Evolutionary conservation across 2,113 vertebrate genomes (phyloP).

Genomic region (Phodopus roborovskii): DNA sequence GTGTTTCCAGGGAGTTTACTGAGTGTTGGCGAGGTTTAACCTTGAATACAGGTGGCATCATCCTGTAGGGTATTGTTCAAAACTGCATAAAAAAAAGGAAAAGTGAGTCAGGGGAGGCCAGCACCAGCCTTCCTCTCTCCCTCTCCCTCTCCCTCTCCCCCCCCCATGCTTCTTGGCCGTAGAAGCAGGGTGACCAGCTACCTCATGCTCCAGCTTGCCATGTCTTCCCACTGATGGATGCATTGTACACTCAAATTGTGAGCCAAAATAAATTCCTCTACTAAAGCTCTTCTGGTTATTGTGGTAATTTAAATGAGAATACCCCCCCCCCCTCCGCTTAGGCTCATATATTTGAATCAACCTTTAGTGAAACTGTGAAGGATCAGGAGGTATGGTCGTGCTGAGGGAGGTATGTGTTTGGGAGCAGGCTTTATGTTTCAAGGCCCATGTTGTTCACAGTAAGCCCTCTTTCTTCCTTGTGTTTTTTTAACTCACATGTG

Average conservation of each 20-base stretch:
- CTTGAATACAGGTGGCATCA: background rate
- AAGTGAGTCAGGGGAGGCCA: background rate
- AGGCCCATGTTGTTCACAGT: background rate
- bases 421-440: background rate
- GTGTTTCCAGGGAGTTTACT: background rate
- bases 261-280: background rate
- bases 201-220: background rate
- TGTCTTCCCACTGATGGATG: background rate
- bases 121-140: background rate
- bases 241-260: background rate
- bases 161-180: too few relatives aligned
- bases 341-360: background rate
- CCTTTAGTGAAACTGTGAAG: background rate
- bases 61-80: background rate
- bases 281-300: background rate
- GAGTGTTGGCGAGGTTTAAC: background rate
- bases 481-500: background rate
- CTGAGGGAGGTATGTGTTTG: background rate
- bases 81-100: background rate
- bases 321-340: too few relatives aligned
- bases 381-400: background rate
- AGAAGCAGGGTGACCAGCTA: background rate
- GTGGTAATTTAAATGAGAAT: background rate
- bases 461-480: background rate
- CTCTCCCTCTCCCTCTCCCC: too few relatives aligned